Base-by-base conservation (phyloP, 2,797 vertebrate genomes). In the Sebastes variabilis region DNA sequence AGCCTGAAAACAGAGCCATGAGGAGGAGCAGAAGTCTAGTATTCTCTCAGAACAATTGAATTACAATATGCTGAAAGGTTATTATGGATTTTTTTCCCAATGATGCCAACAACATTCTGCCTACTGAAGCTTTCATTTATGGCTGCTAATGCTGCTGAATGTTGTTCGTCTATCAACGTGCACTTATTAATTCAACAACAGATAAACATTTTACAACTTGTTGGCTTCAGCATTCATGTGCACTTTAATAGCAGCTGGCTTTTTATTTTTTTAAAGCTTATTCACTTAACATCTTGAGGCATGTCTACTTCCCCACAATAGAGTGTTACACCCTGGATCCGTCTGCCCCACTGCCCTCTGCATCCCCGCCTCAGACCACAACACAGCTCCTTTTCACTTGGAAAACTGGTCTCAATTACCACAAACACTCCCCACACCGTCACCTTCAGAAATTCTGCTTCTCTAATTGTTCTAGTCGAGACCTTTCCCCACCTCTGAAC, bases 351-450 rank as follows among this genome's bases (percentile, higher is more conserved):
- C 27, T 68, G 55, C 32, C 38, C 38, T 75, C 59, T 27, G 8
- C 11, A 7, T 72, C 38, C 55, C 61, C 25, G 10, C 20, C 42
- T 59, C 72, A 36, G 13, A 66, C 24, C 34, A 60, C 29, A 22
- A 34, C 0, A 3, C 14, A 18, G 24, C 49, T 20, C 6, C 36
- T 65, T 58, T 65, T 42, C 9, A 38, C 56, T 67, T 34, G 12
- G 18, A 65, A 84, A 82, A 55, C 20, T 72, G 24, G 49, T 49
- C 29, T 56, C 24, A 49, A 46, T 80, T 69, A 75, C 38, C 20
- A 3, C 59, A 60, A 56, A 80, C 30, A 73, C 14, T 72, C 38
- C 25, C 24, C 32, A 56, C 8, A 36, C 55, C 52, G 65, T 67
- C 62, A 38, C 30, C 69, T 70, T 49, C 6, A 58, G 36, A 77